Conservation (phyloP, 1,140 invertebrate genomes). For the Scylla paramamosain region DNA sequence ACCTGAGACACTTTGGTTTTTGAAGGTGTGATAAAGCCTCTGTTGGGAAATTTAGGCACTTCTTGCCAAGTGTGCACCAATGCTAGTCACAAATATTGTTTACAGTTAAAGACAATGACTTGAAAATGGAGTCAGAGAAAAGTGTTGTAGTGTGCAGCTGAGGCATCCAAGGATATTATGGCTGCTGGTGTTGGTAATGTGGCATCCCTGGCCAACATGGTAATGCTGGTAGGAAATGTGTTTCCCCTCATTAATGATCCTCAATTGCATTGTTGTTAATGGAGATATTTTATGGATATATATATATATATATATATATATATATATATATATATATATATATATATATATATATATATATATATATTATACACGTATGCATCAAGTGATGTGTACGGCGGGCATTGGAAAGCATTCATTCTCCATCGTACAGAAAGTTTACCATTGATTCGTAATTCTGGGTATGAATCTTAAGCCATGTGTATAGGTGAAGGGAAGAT, state of each 20-base stretch:
- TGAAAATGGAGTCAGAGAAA: constrained; percentile 34
- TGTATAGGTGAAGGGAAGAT: not conserved
- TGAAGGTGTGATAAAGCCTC: constrained; percentile 31
- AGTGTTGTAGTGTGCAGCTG: constrained; percentile 58
- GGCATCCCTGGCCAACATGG: constrained; percentile 29
- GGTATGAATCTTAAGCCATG: constrained; percentile 10
- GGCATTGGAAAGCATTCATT: not conserved
- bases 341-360: constrained; percentile 38
- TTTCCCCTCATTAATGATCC: constrained; percentile 32
- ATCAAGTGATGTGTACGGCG: not conserved
- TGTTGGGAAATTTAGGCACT: constrained; percentile 57
- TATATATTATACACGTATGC: constrained; percentile 30
- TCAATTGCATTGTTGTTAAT: constrained; percentile 32
- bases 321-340: constrained; percentile 43
- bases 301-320: constrained; percentile 41
- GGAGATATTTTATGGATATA: constrained; percentile 40
- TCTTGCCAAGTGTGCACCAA: constrained; percentile 71
- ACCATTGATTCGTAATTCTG: not conserved
- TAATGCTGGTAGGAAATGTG: constrained; percentile 52
- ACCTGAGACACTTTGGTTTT: constrained; percentile 21
- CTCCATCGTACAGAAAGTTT: not conserved
- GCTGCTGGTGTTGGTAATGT: constrained; percentile 31
- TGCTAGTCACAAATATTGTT: constrained; percentile 70
- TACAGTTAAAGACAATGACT: constrained; percentile 40
- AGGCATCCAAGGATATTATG: constrained; percentile 40